Conservation (phyloP, 2,113 vertebrate species). For the Calypte anna region DNA sequence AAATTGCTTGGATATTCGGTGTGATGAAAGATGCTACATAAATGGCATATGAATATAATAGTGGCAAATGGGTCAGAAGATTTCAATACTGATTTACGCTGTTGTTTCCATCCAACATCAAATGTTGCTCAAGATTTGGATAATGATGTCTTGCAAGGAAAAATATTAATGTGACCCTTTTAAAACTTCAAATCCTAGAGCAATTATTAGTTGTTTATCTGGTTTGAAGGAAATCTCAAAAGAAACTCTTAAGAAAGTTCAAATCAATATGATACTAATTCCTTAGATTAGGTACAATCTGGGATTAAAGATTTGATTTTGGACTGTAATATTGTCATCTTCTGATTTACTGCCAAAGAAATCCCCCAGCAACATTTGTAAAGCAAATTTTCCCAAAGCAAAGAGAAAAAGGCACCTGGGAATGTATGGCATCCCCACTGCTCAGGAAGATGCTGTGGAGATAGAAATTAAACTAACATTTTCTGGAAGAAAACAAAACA, state of each 20-base stretch:
- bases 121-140: not conserved
- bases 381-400: not conserved
- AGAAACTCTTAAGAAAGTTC: not conserved
- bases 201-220: not conserved
- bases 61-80: conserved; percentile 31
- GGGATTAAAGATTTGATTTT: not conserved
- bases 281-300: not conserved
- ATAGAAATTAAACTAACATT: not conserved
- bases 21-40: conserved; percentile 29
- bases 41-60: conserved; percentile 52
- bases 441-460: not conserved
- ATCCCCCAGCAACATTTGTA: not conserved
- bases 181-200: not conserved
- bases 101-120: not conserved
- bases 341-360: conserved; percentile 3
- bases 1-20: conserved; percentile 46
- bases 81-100: not conserved
- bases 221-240: not conserved
- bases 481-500: not conserved
- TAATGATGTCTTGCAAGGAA: not conserved
- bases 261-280: not conserved
- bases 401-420: not conserved
- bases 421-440: not conserved
- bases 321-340: not conserved
- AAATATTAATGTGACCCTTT: not conserved